phyloP scores from a whole-genome alignment of 2,797 vertebrate genomes.

The Ficedula albicollis region DNA sequence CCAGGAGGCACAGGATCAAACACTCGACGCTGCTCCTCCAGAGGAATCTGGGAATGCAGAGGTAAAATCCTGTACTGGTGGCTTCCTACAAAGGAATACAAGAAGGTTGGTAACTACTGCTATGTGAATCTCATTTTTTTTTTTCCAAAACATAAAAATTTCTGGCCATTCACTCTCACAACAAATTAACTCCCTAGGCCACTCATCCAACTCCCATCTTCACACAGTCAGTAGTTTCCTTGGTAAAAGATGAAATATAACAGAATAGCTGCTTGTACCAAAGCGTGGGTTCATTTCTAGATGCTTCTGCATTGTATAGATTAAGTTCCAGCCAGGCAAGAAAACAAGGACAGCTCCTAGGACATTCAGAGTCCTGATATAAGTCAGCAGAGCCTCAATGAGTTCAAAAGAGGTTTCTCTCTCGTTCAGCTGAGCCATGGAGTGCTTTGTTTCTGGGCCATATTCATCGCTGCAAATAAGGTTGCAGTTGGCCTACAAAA shows the following conservation, averaged over 20 bases:
- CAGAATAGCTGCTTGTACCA: conserved; percentile 75
- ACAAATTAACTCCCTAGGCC: background rate
- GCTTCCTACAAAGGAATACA: conserved; percentile 76
- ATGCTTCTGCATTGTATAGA: conserved; percentile 94
- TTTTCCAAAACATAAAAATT: background rate
- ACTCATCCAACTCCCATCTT: background rate
- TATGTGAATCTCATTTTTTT: background rate
- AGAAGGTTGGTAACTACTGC: background rate
- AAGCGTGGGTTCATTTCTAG: conserved; percentile 92
- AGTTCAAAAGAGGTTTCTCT: conserved; percentile 95
- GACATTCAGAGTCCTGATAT: conserved; percentile 90
- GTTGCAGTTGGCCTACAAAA: conserved; percentile 89
- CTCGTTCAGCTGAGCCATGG: conserved; percentile 91
- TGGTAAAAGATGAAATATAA: background rate
- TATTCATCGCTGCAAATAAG: conserved; percentile 87
- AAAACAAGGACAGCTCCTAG: conserved; percentile 91
- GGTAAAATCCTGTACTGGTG: conserved; percentile 87
- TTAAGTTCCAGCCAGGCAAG: conserved; percentile 96
- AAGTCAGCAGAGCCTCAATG: conserved; percentile 90
- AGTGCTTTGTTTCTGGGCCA: conserved; percentile 83
- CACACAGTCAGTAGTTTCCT: background rate
- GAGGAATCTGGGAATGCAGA: conserved; percentile 93
- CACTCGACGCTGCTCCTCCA: conserved; percentile 92
- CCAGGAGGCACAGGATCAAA: conserved; percentile 88
- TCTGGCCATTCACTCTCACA: background rate